Evolutionary conservation across 1,140 invertebrate genomes (phyloP).

Genomic region (Drosophila virilis): DNA sequence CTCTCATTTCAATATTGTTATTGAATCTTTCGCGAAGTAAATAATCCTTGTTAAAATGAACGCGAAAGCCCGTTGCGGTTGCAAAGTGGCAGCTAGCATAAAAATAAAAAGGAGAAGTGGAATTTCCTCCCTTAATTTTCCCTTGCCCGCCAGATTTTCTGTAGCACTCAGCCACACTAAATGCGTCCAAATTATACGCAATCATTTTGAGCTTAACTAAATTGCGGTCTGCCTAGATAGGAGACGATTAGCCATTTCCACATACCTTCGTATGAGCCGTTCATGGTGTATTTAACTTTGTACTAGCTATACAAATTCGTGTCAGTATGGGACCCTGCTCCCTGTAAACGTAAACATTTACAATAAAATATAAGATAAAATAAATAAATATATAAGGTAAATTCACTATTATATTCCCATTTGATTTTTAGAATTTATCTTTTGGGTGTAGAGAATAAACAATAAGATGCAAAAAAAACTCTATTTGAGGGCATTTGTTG

Average conservation of each 20-base stretch:
- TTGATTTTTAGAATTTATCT: too few species aligned
- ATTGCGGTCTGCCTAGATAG: conserved; percentile 47
- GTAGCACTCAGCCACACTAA: conserved; percentile 42
- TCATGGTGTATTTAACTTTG: background rate
- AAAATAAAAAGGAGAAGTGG: conserved; percentile 8
- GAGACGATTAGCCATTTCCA: conserved; percentile 2
- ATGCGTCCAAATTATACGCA: conserved; percentile 74
- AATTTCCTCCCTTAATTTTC: background rate
- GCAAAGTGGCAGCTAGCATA: conserved; percentile 29
- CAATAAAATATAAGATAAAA: too few species aligned
- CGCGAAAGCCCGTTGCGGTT: conserved; percentile 51
- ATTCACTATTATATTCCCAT: too few species aligned
- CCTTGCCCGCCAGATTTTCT: background rate
- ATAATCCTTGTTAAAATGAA: conserved; percentile 79
- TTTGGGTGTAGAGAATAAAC: too few species aligned
- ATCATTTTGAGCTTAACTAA: conserved; percentile 72
- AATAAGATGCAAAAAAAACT: too few species aligned
- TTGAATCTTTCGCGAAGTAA: conserved; percentile 76
- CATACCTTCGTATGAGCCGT: background rate
- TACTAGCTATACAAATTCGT: too few species aligned
- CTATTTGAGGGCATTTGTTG: too few species aligned
- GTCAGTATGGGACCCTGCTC: too few species aligned
- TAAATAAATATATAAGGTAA: too few species aligned
- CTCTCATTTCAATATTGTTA: conserved; percentile 78
- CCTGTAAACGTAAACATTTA: too few species aligned